Evolutionary conservation across 2,888 invertebrate species (phyloP).

Genomic region (Orchesellides sinensis): DNA sequence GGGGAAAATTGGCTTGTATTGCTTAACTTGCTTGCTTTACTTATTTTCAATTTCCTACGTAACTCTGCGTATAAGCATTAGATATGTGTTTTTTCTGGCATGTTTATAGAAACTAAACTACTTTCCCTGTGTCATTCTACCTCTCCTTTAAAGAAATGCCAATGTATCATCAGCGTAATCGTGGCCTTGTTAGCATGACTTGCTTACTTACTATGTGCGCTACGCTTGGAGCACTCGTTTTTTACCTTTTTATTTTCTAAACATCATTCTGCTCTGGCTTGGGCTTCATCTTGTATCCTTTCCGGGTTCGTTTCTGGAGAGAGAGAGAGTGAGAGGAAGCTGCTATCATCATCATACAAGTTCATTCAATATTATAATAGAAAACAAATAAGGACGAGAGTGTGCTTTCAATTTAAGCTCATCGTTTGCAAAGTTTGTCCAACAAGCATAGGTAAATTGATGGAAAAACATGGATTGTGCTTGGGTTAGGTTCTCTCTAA

Average conservation of each 20-base stretch:
- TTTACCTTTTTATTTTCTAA: background rate
- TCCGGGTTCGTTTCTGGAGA: background rate
- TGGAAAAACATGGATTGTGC: constrained; percentile 57
- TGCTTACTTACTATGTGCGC: constrained; percentile 49
- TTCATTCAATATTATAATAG: constrained; percentile 70
- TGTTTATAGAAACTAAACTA: constrained; percentile 4
- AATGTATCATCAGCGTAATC: constrained; percentile 56
- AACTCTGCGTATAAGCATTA: too few species aligned
- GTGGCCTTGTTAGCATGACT: constrained; percentile 56
- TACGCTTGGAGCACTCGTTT: too few species aligned
- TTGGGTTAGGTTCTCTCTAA: too few species aligned
- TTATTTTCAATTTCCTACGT: constrained; percentile 11
- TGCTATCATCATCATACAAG: constrained; percentile 19
- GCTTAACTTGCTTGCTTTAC: constrained; percentile 18
- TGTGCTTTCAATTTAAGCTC: constrained; percentile 68
- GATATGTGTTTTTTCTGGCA: too few species aligned
- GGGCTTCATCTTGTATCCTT: background rate
- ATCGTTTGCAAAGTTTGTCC: constrained; percentile 52
- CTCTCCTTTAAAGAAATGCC: constrained; percentile 45
- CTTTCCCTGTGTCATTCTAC: constrained; percentile 42
- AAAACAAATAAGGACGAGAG: constrained; percentile 71
- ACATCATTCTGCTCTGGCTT: background rate
- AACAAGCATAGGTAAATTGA: constrained; percentile 54
- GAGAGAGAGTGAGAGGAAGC: background rate
- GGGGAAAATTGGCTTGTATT: background rate